A percentile compares a stretch with the other conserved stretches of the same genome.
These are phyloP conservation scores for Pandion haliaetus DNA, from an alignment of 2,113 vertebrate genomes.

Conservation along the genomic window DNA sequence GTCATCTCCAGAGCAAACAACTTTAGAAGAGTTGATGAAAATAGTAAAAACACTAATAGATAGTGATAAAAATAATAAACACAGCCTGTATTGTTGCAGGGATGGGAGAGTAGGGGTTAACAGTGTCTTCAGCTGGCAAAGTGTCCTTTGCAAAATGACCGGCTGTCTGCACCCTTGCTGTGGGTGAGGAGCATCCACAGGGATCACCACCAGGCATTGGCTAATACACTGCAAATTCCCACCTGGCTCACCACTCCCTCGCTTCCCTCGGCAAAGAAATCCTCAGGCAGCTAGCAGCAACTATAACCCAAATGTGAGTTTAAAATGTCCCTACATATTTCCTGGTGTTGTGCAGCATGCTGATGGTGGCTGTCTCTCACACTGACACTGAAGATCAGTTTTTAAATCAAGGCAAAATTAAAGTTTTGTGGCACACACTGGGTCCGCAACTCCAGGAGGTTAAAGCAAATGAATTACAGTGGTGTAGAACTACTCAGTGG, in stretches of 20 bases:
- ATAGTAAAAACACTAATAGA: neutral
- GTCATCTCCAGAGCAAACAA: neutral
- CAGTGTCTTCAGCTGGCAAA: neutral
- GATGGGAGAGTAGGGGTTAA: neutral
- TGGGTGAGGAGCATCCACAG: neutral
- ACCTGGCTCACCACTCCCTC: neutral
- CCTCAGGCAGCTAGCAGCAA: neutral
- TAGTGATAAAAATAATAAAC: neutral
- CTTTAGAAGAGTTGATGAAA: neutral
- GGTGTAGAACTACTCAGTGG: neutral
- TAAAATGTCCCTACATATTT: neutral
- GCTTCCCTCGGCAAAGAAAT: neutral
- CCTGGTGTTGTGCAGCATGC: rapidly evolving
- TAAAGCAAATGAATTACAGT: neutral
- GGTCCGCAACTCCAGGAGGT: neutral
- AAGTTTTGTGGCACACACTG: neutral
- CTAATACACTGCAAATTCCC: neutral
- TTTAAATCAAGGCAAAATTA: neutral
- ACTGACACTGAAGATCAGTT: neutral
- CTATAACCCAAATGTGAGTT: neutral
- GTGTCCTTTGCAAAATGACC: neutral
- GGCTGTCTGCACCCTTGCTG: neutral
- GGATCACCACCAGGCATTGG: neutral
- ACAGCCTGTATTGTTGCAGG: neutral
- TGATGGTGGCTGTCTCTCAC: rapidly evolving